phyloP scores from a whole-genome alignment of 2,113 vertebrate genomes.

The Clarias gariepinus region DNA sequence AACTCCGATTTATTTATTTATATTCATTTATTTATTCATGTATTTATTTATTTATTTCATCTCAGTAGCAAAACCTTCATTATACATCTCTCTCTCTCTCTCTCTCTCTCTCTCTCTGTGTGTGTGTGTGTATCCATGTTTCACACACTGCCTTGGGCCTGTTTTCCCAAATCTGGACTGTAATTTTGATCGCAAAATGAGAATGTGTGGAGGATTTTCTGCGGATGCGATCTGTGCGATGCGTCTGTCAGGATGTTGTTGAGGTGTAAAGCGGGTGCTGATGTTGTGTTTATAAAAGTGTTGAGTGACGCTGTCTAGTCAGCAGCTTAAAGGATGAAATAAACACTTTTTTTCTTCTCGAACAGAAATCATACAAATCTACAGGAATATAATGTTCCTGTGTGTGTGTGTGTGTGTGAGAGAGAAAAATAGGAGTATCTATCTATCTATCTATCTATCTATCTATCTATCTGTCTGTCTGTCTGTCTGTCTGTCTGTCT shows the following conservation, averaged over 20 bases:
- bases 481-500: neutral
- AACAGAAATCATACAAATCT: neutral
- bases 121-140: too few species aligned
- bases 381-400: neutral
- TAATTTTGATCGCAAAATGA: neutral
- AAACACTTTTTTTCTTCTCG: neutral
- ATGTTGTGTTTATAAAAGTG: neutral
- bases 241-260: neutral
- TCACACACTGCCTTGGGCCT: neutral
- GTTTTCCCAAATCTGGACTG: neutral
- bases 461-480: neutral
- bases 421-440: too few species aligned
- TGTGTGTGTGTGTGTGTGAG: neutral
- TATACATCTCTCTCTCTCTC: neutral
- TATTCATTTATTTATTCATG: too few species aligned
- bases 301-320: neutral
- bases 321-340: neutral
- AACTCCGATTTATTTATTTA: too few species aligned
- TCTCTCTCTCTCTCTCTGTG: too few species aligned
- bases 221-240: neutral
- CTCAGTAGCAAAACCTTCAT: neutral
- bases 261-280: neutral
- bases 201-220: neutral
- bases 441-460: neutral
- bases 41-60: too few species aligned